Base-by-base conservation (phyloP, 2,888 invertebrate species). In the Luperina testacea region DNA sequence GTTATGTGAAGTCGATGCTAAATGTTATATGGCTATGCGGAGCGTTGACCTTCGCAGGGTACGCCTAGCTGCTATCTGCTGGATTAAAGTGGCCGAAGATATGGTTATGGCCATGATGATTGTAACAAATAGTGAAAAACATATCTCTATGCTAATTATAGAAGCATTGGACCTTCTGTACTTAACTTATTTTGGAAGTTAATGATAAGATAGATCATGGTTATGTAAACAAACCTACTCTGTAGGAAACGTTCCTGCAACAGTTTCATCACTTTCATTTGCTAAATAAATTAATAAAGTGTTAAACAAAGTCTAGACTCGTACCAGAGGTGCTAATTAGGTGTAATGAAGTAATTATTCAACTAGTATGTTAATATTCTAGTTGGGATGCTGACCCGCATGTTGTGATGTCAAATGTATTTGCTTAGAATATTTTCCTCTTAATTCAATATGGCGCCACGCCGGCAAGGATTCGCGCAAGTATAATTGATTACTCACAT, bases 381-480 rank as follows among this genome's bases (percentile, higher is more conserved):
- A 63, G 77, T 85, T 85, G 38, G 59, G 74, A 81, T 87, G 81
- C 81, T 51, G 61, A 24, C n/a, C 51, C 6, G 48, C 64, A 38
- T 45, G 72, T 65, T 57, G n/a, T 45, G 76, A 73, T 80, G 75
- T 80, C 68, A 84, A 84, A 77, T 48, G 81, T 77, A 68, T 84
- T 68, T 57, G 65, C 76, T 67, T 51, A 57, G 87, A 87, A 83
- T 86, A 77, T 67, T 72, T 80, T 80, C 72, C 65, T 69, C 61
- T 80, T 75, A 65, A 84, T 70, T 73, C 20, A 42, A 17, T 15
- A 67, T 68, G 84, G 84, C 84, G 84, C 87, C 84, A 77, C n/a
- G 42, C 71, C 1, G 87, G 51, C 84, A 85, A 85, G 87, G 87
- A 69, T 85, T 67, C 27, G 13, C 42, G 88, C 74, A 87, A 76